These are phyloP conservation scores for Drosophila kurseongensis DNA, from an alignment of 1,140 invertebrate species.

Conservation along the genomic window DNA sequence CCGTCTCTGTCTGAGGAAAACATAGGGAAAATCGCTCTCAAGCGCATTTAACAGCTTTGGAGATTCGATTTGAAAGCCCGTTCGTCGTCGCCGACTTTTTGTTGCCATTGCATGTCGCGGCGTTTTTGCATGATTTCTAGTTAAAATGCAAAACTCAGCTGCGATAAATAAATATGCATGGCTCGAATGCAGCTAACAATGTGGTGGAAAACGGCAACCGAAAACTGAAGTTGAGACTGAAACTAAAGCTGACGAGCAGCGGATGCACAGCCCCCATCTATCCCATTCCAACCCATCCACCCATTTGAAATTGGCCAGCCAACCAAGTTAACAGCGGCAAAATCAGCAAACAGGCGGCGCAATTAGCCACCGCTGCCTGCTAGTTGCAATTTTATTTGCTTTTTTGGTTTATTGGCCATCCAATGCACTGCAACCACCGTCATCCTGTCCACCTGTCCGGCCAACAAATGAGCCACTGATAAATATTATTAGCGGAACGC, in stretches of 20 bases:
- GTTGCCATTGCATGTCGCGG: constrained; percentile 54
- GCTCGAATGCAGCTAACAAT: constrained; percentile 62
- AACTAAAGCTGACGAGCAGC: constrained; percentile 65
- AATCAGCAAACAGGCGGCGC: constrained; percentile 46
- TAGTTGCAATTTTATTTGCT: constrained; percentile 65
- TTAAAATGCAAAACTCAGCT: constrained; percentile 80
- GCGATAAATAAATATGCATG: constrained; percentile 82
- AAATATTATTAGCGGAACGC: constrained; percentile 81
- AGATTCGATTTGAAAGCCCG: constrained; percentile 78
- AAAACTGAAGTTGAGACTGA: constrained; percentile 31
- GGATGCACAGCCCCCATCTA: constrained; percentile 61
- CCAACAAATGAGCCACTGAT: constrained; percentile 82
- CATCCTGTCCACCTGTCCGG: constrained; percentile 39
- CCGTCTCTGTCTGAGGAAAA: constrained; percentile 26
- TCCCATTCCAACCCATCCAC: constrained; percentile 9
- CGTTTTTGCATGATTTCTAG: constrained; percentile 80
- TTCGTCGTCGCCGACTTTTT: constrained; percentile 50
- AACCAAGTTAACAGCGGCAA: constrained; percentile 47
- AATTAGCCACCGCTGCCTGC: constrained; percentile 52
- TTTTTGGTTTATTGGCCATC: constrained; percentile 72
- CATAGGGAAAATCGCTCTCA: constrained; percentile 55
- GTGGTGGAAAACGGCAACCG: constrained; percentile 57
- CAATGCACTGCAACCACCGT: constrained; percentile 6
- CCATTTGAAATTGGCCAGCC: constrained; percentile 9
- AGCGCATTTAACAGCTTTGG: constrained; percentile 71